Evolutionary conservation across 2,888 invertebrate species (phyloP).

Genomic region (Lasioglossum marginatum): DNA sequence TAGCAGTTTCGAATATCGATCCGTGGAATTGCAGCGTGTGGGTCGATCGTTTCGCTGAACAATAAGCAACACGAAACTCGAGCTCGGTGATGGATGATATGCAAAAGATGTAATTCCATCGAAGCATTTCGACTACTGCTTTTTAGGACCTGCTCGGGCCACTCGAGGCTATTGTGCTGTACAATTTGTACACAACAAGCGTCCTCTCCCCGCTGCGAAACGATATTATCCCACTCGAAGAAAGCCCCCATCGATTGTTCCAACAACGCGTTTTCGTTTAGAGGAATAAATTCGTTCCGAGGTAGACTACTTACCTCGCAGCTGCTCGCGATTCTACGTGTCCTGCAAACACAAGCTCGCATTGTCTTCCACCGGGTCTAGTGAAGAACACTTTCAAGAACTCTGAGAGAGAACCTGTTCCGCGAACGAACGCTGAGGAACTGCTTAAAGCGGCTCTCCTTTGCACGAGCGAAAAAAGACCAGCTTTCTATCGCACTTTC

Average conservation of each 20-base stretch:
- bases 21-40: background rate
- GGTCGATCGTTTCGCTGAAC: background rate
- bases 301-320: background rate
- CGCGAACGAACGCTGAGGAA: background rate
- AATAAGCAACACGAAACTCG: background rate
- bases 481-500: background rate
- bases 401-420: background rate
- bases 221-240: background rate
- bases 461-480: background rate
- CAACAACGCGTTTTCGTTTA: background rate
- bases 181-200: background rate
- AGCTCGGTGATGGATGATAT: background rate
- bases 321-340: constrained; percentile 24
- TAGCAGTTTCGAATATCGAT: background rate
- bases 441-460: background rate
- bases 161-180: background rate
- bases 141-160: background rate
- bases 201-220: background rate
- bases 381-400: background rate
- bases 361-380: constrained; percentile 17
- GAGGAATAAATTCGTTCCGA: background rate
- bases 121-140: background rate
- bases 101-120: background rate
- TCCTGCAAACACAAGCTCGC: constrained; percentile 2
- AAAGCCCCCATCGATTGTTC: background rate